Evolutionary conservation across 2,113 vertebrate genomes (phyloP), one percentile per base, ranked within the genome.

Genomic region (Ptyas mucosa): DNA sequence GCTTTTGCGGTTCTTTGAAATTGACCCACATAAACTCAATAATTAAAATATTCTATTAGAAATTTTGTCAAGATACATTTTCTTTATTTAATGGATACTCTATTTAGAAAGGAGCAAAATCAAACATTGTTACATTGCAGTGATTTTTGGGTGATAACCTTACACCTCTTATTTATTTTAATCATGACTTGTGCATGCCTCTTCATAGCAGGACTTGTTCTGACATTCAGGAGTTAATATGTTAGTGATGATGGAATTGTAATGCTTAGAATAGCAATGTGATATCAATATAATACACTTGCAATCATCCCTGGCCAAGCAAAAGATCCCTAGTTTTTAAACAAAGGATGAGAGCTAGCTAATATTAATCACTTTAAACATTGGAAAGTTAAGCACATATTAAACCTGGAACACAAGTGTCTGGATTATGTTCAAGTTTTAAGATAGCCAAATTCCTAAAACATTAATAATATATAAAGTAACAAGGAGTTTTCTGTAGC

Each of bases 121-220:
- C 69, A 87, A 91, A 85, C 46, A 14, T 46, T 29, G 8, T 61
- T n/a, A 53, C 2, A 18, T 54, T 51, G 46, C 6, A 20, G 55
- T 55, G 43, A 58, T 43, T 64, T 61, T 93, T 7, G 61, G 49
- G 1, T 2, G 58, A 9, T 51, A 34, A 46, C 29, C 53, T 81
- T 26, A 39, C n/a, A 90, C 10, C 89, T 57, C 0, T 53, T 51
- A 23, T 51, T 94, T 24, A 55, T 46, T 95, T 93, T 49, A 94
- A 88, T n/a, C 91, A 89, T 20, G 34, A 85, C 49, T 5, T 15
- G 39, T 91, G 87, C 21, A 86, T 93, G 53, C 53, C 12, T 39
- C 88, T 88, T 64, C 1, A 0, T 57, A 85, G 57, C 86, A 10
- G 91, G 89, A 94, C 87, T 1, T 85, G 4, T 64, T 52, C 57